phyloP scores from a whole-genome alignment of 1,140 invertebrate species.

The Dreissena rostriformis region DNA sequence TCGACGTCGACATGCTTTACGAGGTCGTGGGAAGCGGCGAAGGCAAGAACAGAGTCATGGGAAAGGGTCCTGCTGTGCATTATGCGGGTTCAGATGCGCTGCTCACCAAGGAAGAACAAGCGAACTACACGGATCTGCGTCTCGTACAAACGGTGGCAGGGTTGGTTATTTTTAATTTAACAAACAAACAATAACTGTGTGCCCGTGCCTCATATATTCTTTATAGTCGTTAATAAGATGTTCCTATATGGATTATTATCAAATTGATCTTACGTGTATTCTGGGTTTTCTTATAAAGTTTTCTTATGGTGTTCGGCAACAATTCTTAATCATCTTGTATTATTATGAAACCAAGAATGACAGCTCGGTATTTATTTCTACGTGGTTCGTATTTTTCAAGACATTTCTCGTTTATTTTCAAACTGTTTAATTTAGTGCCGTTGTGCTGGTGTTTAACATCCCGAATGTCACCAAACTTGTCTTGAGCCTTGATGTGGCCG shows the following conservation, averaged over 20 bases:
- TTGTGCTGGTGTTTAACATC: conserved; percentile 61
- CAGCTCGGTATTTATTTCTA: neutral
- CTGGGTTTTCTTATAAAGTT: neutral
- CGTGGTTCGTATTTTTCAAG: neutral
- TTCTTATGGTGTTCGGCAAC: neutral
- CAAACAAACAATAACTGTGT: neutral
- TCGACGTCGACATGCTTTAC: conserved; percentile 54
- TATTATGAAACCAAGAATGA: neutral
- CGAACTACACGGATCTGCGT: conserved; percentile 52
- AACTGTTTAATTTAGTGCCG: conserved; percentile 53
- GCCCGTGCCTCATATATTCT: neutral
- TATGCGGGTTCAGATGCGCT: conserved; percentile 64
- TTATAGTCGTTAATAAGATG: neutral
- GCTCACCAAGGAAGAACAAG: conserved; percentile 37
- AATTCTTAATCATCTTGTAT: neutral
- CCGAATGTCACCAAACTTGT: conserved; percentile 45
- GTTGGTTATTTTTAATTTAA: conserved; percentile 35
- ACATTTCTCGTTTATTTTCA: neutral
- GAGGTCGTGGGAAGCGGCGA: conserved; percentile 59
- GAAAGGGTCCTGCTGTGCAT: conserved; percentile 13
- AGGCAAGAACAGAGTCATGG: conserved; percentile 56
- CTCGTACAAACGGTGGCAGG: conserved; percentile 68
- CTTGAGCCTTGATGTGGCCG: conserved; percentile 60
- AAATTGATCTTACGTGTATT: neutral
- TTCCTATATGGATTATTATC: neutral